Base-by-base conservation (phyloP, 2,113 vertebrate genomes). In the Naja naja region DNA sequence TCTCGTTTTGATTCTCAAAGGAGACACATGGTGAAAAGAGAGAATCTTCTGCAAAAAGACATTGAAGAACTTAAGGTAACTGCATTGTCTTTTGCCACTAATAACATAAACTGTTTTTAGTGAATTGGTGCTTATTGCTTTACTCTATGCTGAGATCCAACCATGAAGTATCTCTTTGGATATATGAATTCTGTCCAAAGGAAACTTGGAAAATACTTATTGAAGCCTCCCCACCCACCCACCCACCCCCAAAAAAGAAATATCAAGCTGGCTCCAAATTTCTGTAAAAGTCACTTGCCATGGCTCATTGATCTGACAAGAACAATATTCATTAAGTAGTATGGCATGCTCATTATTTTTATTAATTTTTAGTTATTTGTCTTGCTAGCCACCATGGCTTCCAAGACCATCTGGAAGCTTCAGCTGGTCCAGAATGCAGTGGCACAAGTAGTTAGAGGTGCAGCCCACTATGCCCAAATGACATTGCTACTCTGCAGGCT, bases 1-100 rank as follows among this genome's bases (percentile, higher is more conserved):
- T 98, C 98, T 45, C 97, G 98, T 54, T 96, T 99, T 97, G 98
- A 99, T 96, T 98, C 98, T 3, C 98, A 99, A 97, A 98, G 98
- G 95, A 98, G 98, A 94, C 98, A 99, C 95, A 99, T 99, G 99
- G 98, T 99, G 94, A 98, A 99, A 96, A 99, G 98, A 94, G 98
- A 99, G 95, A 98, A 98, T 30, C 93, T 98, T 94, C 96, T 99
- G 94, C 98, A 98, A 97, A 98, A 97, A 18, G 98, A 99, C 92
- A 98, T 99, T 93, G 98, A 99, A 94, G 98, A 98, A 90, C 97
- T 99, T 10, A 99, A 99, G 98, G 99, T 99, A 97, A 94, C 23
- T 45, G 23, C 52, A n/a, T 16, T 64, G 49, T 0, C 0, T 34
- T 93, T 89, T 39, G 0, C 18, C 74, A 0, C 3, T 34, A 52